Conservation (phyloP, 2,888 invertebrate species). For the Xestia rhomboidea region DNA sequence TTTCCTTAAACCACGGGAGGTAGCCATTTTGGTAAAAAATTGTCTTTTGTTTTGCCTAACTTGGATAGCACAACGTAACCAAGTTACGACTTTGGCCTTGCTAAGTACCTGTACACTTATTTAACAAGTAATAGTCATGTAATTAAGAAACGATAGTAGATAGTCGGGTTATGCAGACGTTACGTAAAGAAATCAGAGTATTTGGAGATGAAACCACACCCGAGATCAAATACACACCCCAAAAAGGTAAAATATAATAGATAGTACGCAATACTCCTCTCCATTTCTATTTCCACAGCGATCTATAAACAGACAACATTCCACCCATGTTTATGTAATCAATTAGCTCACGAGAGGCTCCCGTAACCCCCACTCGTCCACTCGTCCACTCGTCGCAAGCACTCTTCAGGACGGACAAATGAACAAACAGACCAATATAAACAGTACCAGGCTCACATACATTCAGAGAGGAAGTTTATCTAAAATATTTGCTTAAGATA, state of each 20-base stretch:
- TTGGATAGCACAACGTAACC: not conserved
- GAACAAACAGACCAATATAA: constrained; percentile 49
- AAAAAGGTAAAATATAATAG: not conserved
- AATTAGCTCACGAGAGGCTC: constrained; percentile 41
- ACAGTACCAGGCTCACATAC: constrained; percentile 24
- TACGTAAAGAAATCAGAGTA: not conserved
- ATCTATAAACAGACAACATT: constrained; percentile 24
- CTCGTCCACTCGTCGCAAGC: constrained; percentile 30
- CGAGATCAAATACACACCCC: not conserved
- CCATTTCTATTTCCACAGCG: not conserved
- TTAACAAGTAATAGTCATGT: constrained; percentile 2
- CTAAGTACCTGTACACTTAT: not conserved
- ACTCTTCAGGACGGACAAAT: constrained; percentile 49
- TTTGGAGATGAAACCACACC: not conserved
- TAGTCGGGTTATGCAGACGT: not conserved
- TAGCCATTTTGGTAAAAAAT: not conserved
- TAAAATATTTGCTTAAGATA: constrained; percentile 31
- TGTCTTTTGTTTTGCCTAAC: not conserved
- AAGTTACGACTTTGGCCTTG: not conserved
- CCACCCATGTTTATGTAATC: constrained; percentile 46
- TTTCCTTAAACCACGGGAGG: not conserved
- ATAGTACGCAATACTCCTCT: constrained; percentile 2
- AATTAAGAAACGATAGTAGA: not conserved
- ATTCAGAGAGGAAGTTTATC: not conserved
- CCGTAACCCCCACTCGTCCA: not conserved